Conservation (phyloP, 1,140 invertebrate genomes). For the Pararge aegeria region DNA sequence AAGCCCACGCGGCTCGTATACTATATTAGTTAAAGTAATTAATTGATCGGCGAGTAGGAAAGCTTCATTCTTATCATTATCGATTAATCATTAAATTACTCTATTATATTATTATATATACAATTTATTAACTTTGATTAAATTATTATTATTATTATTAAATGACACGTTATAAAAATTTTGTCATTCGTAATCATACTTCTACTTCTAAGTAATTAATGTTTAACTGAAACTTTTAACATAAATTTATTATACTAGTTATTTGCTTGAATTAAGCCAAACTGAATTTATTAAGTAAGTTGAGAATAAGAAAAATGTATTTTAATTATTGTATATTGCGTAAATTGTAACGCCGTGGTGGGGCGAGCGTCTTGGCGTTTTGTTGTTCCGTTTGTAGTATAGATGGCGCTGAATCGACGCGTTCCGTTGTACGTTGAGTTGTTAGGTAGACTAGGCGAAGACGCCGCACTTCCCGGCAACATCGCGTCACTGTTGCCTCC, state of each 20-base stretch:
- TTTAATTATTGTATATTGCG: slow-evolving; percentile 78
- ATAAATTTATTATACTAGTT: slow-evolving; percentile 80
- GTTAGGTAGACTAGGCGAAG: slow-evolving; percentile 40
- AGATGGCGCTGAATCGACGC: slow-evolving; percentile 31
- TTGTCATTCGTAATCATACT: slow-evolving; percentile 79
- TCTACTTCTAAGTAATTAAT: slow-evolving; percentile 77
- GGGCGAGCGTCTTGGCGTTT: slow-evolving; percentile 39
- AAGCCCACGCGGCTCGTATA: slow-evolving; percentile 77
- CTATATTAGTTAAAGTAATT: slow-evolving; percentile 80
- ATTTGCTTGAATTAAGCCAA: slow-evolving; percentile 79
- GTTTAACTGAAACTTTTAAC: slow-evolving; percentile 77
- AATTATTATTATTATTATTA: slow-evolving; percentile 80
- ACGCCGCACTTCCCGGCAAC: slow-evolving; percentile 29
- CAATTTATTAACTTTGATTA: slow-evolving; percentile 80
- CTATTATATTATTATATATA: slow-evolving; percentile 80
- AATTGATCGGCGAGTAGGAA: slow-evolving; percentile 79
- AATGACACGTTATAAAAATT: slow-evolving; percentile 78
- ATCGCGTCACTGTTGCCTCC: slow-evolving; percentile 72
- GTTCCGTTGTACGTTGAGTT: slow-evolving; percentile 26
- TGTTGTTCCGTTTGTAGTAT: slow-evolving; percentile 41
- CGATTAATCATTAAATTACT: slow-evolving; percentile 81
- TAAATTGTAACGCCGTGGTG: slow-evolving; percentile 50
- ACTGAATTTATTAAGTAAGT: slow-evolving; percentile 80
- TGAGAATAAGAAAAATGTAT: slow-evolving; percentile 79
- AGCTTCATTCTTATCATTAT: slow-evolving; percentile 81